Percentiles rank a stretch among this genome's conserved stretches.
Conservation (phyloP, 2,888 invertebrate species). For the Phalangium opilio region DNA sequence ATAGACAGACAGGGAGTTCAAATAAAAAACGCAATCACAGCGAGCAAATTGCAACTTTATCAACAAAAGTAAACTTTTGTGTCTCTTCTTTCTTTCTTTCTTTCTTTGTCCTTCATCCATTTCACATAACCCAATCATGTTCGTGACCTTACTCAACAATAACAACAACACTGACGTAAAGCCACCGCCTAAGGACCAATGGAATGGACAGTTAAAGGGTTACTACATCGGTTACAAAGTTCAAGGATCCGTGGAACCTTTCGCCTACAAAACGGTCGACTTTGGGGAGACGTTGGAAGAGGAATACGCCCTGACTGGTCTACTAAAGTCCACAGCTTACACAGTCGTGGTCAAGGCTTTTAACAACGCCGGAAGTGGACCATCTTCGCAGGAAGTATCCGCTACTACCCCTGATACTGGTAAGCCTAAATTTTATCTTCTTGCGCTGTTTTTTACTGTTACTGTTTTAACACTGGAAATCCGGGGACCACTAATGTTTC, state of each 20-base stretch:
- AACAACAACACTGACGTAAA: not conserved
- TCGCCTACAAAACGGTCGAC: constrained; percentile 9
- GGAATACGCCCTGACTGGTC: constrained; percentile 5
- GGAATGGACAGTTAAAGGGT: constrained; percentile 16
- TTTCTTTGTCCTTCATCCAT: too few species aligned
- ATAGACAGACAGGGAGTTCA: too few species aligned
- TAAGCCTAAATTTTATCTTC: not conserved
- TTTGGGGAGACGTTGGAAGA: constrained; percentile 4
- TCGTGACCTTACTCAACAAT: too few species aligned
- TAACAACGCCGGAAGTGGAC: constrained; percentile 15
- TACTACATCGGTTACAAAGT: constrained; percentile 14
- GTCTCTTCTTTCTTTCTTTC: too few species aligned
- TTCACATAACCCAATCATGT: too few species aligned
- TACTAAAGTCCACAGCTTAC: constrained; percentile 5
- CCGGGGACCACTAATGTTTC: too few species aligned
- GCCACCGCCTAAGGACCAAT: constrained; percentile 14
- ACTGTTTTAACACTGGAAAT: too few species aligned
- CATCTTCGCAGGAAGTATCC: constrained; percentile 14
- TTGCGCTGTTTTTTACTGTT: too few species aligned
- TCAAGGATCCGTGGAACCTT: constrained; percentile 1
- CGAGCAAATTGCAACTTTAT: too few species aligned
- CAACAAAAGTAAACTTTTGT: too few species aligned
- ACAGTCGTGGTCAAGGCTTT: constrained; percentile 13
- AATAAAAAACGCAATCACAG: too few species aligned
- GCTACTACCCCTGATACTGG: constrained; percentile 12